Conservation (phyloP, 2,888 invertebrate genomes). For the Cheilosia vulpina region DNA sequence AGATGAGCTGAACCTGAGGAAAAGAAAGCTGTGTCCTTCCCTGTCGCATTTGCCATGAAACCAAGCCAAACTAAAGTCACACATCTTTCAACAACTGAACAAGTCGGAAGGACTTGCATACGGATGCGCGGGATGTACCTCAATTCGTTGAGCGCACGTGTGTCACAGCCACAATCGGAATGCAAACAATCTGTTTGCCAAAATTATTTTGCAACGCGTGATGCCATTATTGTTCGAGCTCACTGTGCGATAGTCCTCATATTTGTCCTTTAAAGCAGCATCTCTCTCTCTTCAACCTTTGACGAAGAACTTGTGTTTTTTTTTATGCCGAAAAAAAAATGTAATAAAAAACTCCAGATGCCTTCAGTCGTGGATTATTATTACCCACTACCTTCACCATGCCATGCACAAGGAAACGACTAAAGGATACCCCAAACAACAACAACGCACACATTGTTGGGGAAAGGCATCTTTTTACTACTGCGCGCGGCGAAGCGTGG, state of each 20-base stretch:
- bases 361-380: slow-evolving; percentile 34
- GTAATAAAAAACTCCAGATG: slow-evolving; percentile 50
- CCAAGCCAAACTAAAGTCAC: no score
- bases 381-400: slow-evolving; percentile 34
- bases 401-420: slow-evolving; percentile 18
- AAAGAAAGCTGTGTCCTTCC: no score
- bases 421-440: slow-evolving; percentile 41
- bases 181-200: slow-evolving; percentile 29
- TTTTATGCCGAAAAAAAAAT: slow-evolving; percentile 45
- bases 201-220: slow-evolving; percentile 64
- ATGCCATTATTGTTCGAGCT: slow-evolving; percentile 38
- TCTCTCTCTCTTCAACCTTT: background rate
- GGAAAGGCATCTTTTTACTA: background rate
- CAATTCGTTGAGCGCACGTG: slow-evolving; percentile 33
- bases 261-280: background rate
- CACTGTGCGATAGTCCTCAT: background rate
- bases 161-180: slow-evolving; percentile 11
- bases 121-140: slow-evolving; percentile 24
- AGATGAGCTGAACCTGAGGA: no score
- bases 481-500: background rate
- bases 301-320: background rate
- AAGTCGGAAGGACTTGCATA: no score
- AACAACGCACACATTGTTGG: slow-evolving; percentile 2
- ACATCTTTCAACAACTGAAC: no score
- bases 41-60: no score